These are phyloP conservation scores for Rhopalosiphum nymphaeae DNA, from an alignment of 2,888 invertebrate species.

Conservation along the genomic window DNA sequence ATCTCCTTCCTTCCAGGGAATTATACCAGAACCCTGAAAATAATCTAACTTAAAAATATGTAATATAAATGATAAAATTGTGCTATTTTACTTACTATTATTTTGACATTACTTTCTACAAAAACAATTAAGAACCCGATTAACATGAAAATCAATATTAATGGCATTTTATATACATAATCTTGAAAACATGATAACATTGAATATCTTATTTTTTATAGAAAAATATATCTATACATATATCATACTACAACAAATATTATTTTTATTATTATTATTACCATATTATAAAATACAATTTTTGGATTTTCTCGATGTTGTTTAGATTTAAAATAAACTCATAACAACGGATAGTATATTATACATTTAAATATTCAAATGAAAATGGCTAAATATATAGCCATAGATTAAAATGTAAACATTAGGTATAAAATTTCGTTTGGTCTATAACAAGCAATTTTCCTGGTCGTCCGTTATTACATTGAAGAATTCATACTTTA, in stretches of 20 bases:
- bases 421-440: too few species aligned
- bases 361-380: background rate
- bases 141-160: background rate
- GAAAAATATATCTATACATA: background rate
- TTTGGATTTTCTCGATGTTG: background rate
- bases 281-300: constrained; percentile 7
- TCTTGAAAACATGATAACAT: background rate
- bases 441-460: too few species aligned
- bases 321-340: background rate
- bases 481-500: too few species aligned
- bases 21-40: constrained; percentile 40
- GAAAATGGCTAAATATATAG: background rate
- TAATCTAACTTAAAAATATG: background rate
- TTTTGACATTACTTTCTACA: constrained; percentile 8
- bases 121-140: background rate
- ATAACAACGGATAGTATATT: background rate
- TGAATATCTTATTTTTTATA: background rate
- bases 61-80: background rate
- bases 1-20: constrained; percentile 39
- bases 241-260: background rate
- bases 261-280: background rate
- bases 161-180: background rate
- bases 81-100: constrained; percentile 48
- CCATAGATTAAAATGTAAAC: too few species aligned
- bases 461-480: too few species aligned